phyloP scores from a whole-genome alignment of 2,888 invertebrate species.

The Pediacus dermestoides region DNA sequence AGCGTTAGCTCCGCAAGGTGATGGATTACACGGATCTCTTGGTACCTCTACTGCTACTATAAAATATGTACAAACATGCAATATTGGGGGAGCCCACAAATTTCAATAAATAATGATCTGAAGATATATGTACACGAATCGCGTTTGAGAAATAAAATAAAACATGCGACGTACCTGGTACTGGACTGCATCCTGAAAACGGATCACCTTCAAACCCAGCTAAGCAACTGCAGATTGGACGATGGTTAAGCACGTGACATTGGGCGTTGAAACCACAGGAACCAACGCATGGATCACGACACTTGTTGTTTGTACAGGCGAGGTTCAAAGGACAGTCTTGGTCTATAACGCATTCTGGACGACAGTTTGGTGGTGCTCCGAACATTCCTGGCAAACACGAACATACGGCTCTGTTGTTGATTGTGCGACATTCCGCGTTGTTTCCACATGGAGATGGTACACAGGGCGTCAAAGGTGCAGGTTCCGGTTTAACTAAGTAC shows the following conservation, averaged over 20 bases:
- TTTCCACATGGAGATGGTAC: constrained; percentile 70
- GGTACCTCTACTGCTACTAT: constrained; percentile 53
- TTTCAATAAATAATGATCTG: neutral
- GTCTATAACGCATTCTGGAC: constrained; percentile 74
- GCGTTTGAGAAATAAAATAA: constrained; percentile 10
- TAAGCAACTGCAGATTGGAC: constrained; percentile 70
- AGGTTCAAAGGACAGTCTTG: constrained; percentile 73
- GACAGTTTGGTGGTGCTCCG: constrained; percentile 75
- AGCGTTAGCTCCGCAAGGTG: constrained; percentile 77
- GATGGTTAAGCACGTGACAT: constrained; percentile 71
- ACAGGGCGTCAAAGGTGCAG: constrained; percentile 60
- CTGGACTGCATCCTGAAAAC: constrained; percentile 67
- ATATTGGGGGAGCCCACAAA: neutral
- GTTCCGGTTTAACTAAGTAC: constrained; percentile 32
- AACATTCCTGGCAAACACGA: constrained; percentile 69
- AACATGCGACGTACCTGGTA: constrained; percentile 44
- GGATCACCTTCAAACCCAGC: constrained; percentile 77
- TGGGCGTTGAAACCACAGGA: constrained; percentile 75
- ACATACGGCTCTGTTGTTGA: constrained; percentile 66
- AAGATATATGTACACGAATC: neutral
- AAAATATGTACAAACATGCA: constrained; percentile 4
- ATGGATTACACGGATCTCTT: constrained; percentile 71
- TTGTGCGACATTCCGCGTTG: constrained; percentile 63
- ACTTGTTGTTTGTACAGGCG: constrained; percentile 69
- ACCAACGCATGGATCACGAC: constrained; percentile 72